Conservation (phyloP, 2,888 invertebrate species). For the Abrostola triplasia region DNA sequence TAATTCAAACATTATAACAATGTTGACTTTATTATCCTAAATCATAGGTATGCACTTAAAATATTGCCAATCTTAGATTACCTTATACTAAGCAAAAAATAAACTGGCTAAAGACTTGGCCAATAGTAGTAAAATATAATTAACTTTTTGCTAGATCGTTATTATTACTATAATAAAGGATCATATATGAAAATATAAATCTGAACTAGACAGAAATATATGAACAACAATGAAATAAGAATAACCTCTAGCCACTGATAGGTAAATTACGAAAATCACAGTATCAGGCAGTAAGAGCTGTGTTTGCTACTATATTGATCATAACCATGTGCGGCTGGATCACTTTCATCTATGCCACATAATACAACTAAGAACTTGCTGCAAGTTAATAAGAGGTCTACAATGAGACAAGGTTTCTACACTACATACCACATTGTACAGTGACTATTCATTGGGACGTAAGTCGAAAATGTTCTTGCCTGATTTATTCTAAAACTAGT, state of each 20-base stretch:
- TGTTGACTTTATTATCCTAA: conserved; percentile 48
- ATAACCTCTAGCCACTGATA: neutral
- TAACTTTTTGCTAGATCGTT: conserved; percentile 27
- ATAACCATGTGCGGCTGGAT: neutral
- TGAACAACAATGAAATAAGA: conserved; percentile 19
- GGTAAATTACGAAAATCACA: conserved; percentile 26
- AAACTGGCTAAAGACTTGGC: conserved; percentile 37
- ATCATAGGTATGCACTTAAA: conserved; percentile 31
- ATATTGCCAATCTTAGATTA: conserved; percentile 46
- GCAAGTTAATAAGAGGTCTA: neutral
- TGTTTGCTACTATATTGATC: conserved; percentile 6
- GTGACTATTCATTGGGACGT: neutral
- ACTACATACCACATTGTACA: neutral
- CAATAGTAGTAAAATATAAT: conserved; percentile 16
- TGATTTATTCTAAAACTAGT: conserved; percentile 21
- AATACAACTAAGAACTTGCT: neutral
- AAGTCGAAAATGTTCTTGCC: conserved; percentile 19
- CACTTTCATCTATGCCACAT: conserved; percentile 2
- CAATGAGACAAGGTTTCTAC: neutral
- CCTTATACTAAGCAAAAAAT: conserved; percentile 38
- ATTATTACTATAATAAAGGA: conserved; percentile 30
- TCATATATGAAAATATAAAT: conserved; percentile 16
- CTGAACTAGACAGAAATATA: conserved; percentile 17
- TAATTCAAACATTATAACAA: conserved; percentile 43
- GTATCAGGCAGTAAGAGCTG: conserved; percentile 5